phyloP scores from a whole-genome alignment of 2,113 vertebrate genomes.

The Globicephala melas region DNA sequence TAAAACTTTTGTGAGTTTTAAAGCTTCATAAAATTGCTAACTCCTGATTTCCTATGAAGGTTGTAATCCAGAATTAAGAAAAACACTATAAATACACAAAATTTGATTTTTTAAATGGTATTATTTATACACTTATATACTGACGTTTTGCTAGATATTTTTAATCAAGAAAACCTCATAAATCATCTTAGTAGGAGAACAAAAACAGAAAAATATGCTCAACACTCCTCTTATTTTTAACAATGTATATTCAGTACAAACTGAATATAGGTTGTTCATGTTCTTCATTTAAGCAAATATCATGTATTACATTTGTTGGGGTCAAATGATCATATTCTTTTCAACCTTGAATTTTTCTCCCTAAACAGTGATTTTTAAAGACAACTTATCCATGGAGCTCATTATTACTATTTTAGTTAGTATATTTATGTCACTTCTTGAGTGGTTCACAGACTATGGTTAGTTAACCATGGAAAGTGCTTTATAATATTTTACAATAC shows the following conservation, averaged over 20 bases:
- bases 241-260: background rate
- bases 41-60: background rate
- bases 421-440: background rate
- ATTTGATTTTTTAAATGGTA: background rate
- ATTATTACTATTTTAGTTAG: background rate
- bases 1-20: background rate
- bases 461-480: background rate
- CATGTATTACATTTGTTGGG: background rate
- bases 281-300: constrained; percentile 12
- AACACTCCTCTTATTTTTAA: background rate
- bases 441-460: background rate
- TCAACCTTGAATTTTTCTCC: background rate
- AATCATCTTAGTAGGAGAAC: background rate
- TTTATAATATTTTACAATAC: background rate
- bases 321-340: background rate
- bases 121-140: background rate
- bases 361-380: background rate
- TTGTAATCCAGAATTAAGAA: background rate
- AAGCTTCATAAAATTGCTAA: background rate
- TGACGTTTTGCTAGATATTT: background rate
- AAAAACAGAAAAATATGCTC: background rate
- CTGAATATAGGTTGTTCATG: background rate
- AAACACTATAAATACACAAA: background rate
- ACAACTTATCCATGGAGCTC: background rate
- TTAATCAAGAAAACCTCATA: background rate